phyloP scores from a whole-genome alignment of 2,797 vertebrate genomes.

The Phoebastria nigripes region DNA sequence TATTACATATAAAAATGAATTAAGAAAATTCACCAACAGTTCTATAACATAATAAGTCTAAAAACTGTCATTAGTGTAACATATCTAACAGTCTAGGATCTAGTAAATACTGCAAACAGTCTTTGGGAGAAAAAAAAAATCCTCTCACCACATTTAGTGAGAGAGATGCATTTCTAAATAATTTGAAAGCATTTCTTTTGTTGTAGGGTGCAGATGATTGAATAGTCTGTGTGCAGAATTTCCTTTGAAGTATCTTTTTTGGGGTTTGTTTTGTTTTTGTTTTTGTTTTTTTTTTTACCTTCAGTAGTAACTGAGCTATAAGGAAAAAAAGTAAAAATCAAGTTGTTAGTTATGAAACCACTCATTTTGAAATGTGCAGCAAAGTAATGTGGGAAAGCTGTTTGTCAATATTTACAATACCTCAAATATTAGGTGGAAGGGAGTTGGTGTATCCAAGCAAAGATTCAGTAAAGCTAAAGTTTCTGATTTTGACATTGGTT shows the following conservation, averaged over 20 bases:
- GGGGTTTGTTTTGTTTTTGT: too few relatives aligned
- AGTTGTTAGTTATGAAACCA: background rate
- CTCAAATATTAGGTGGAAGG: background rate
- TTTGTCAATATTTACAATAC: background rate
- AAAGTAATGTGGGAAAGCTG: background rate
- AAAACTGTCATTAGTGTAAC: background rate
- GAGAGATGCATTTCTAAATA: background rate
- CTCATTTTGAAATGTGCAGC: background rate
- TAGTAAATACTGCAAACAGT: background rate
- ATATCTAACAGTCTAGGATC: background rate
- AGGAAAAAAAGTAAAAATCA: background rate
- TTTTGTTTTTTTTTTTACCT: background rate
- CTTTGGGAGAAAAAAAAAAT: background rate
- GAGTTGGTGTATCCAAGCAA: background rate
- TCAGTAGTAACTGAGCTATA: background rate
- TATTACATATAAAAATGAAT: background rate
- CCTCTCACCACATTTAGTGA: background rate
- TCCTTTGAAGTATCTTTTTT: background rate
- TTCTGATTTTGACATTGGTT: background rate
- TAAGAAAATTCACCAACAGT: background rate
- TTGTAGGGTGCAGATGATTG: background rate
- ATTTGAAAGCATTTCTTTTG: background rate
- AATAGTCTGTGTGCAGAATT: background rate
- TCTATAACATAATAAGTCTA: background rate
- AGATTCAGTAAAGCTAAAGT: background rate